Evolutionary conservation across 2,113 vertebrate genomes (phyloP).

Genomic region (Columba livia): DNA sequence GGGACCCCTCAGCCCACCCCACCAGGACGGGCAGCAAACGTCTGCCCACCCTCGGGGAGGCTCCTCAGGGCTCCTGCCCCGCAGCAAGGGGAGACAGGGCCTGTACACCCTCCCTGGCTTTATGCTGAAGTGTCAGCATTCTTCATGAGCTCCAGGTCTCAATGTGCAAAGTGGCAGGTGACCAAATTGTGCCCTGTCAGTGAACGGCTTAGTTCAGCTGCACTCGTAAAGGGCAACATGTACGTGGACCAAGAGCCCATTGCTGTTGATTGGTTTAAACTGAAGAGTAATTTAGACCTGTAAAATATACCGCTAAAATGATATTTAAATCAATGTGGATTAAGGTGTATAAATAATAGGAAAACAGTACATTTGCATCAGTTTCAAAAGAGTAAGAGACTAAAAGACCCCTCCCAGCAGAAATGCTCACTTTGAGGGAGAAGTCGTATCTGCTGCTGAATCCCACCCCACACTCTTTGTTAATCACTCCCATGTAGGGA

Average conservation of each 20-base stretch:
- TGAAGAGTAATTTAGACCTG: not conserved
- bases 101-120: not conserved
- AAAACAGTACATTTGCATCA: not conserved
- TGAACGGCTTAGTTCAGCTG: not conserved
- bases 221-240: rapidly evolving
- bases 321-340: not conserved
- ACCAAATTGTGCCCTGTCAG: not conserved
- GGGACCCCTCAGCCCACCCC: not conserved
- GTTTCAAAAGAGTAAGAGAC: not conserved
- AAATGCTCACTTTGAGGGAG: not conserved
- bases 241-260: rapidly evolving
- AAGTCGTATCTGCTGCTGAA: not conserved
- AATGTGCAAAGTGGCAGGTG: not conserved
- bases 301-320: not conserved
- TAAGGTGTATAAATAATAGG: not conserved
- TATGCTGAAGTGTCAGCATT: rapidly evolving
- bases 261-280: not conserved
- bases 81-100: not conserved
- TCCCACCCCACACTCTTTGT: rapidly evolving
- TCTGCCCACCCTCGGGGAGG: rapidly evolving
- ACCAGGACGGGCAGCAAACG: rapidly evolving
- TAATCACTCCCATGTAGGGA: not conserved
- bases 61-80: not conserved
- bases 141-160: not conserved
- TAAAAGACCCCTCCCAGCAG: not conserved